phyloP scores from a whole-genome alignment of 2,797 vertebrate genomes.

The Pseudochirops corinnae region DNA sequence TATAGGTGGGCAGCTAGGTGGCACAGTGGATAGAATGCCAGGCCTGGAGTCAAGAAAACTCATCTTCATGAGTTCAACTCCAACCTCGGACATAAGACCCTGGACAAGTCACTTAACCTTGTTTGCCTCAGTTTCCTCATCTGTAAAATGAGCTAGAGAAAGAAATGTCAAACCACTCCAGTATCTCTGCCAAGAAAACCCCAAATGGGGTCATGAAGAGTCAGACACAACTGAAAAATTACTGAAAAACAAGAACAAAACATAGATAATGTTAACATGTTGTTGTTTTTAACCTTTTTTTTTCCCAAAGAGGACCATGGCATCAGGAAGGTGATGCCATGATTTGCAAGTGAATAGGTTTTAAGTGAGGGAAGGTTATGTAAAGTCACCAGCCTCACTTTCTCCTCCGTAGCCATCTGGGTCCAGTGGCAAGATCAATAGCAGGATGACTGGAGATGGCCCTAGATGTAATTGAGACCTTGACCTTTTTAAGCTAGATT shows the following conservation, averaged over 20 bases:
- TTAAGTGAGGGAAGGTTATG: too few relatives aligned
- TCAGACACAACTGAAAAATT: background rate
- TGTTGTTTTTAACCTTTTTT: background rate
- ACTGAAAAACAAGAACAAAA: background rate
- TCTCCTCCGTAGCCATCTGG: too few relatives aligned
- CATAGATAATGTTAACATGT: background rate
- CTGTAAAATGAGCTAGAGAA: background rate
- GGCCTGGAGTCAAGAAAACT: background rate
- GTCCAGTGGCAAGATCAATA: too few relatives aligned
- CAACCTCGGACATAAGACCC: background rate
- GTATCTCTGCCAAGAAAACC: background rate
- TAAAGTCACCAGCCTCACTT: too few relatives aligned
- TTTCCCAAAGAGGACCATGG: too few relatives aligned
- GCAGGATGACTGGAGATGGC: too few relatives aligned
- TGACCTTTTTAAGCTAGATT: too few relatives aligned
- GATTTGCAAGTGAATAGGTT: too few relatives aligned
- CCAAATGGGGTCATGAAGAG: background rate
- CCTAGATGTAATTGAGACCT: too few relatives aligned
- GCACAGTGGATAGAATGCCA: background rate
- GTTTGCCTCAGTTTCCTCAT: background rate
- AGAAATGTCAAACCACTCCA: background rate
- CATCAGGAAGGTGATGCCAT: too few relatives aligned
- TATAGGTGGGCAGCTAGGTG: background rate
- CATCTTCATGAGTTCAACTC: background rate
- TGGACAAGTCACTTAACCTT: background rate